Evolutionary conservation across 1,140 invertebrate genomes (phyloP), one percentile per base, ranked within the genome.

Genomic region (Plutomurus gul): DNA sequence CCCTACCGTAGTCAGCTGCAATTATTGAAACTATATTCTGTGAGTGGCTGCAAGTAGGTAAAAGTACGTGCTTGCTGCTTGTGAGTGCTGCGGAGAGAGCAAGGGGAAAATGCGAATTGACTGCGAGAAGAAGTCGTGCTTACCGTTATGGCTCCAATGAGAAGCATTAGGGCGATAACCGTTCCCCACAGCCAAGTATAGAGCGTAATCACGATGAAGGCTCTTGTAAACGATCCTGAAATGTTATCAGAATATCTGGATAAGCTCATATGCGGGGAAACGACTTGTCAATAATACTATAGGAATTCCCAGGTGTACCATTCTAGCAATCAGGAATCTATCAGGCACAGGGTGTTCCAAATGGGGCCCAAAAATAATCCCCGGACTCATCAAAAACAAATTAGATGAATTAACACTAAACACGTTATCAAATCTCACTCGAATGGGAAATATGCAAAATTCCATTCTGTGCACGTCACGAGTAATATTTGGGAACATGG

Each of bases 71-170:
- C 27, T 11, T 16, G 22, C 25, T 51, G 25, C 6, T n/a, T 10
- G 18, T 22, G 18, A 20, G 10, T 22, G 20, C 18, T 49, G 7
- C 1, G 3, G 39, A 75, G 40, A 33, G 1, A 4, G 37, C 16
- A 33, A 37, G 49, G 6, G 10, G 18, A 70, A 10, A 27, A 70
- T 27, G 33, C 27, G 18, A 20, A 10, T 43, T 40, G n/a, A n/a
- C 30, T 60, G 51, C 4, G 13, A 60, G 25, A n/a, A 27, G n/a
- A 60, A 33, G 20, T 1, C 22, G 27, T n/a, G 33, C 78, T 79
- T 65, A 79, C 78, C 11, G 72, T 60, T 4, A 79, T 33, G 25
- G 49, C 46, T 75, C 78, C 78, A 37, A 75, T 33, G 37, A 79
- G 49, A 43, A 79, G 73, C 16, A 79, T 43, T 2, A 70, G 37